A percentile compares a stretch with the other conserved stretches of the same genome.
phyloP scores from a whole-genome alignment of 64 coral and sea anemone species.

The Exaiptasia diaphana region DNA sequence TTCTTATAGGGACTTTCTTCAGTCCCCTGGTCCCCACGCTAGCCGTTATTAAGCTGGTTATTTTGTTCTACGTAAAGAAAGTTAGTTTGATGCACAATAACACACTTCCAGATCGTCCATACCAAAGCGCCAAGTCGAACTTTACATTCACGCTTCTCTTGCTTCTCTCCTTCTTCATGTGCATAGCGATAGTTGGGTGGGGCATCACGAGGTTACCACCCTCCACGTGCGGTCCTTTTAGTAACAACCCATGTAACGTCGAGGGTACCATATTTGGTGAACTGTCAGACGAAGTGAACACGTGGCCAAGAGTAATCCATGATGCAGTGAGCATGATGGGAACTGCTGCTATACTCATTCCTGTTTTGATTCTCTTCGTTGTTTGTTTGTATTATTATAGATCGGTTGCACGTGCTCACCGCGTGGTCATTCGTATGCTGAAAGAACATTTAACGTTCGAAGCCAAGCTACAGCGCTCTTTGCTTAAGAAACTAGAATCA shows the following conservation, averaged over 20 bases:
- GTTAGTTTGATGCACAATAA: constrained; percentile 77
- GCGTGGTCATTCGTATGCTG: constrained; percentile 2
- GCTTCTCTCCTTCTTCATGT: constrained; percentile 74
- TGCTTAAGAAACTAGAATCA: constrained; percentile 3
- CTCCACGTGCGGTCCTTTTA: constrained; percentile 75
- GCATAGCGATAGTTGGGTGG: constrained; percentile 66
- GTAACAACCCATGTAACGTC: constrained; percentile 47
- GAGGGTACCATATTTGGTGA: constrained; percentile 56
- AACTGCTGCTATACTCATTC: constrained; percentile 70
- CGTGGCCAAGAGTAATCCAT: constrained; percentile 57
- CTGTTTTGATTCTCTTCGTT: constrained; percentile 32
- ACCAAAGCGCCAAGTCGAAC: constrained; percentile 71
- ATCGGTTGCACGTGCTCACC: constrained; percentile 23
- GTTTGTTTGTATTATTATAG: constrained; percentile 37
- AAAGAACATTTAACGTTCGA: constrained; percentile 47
- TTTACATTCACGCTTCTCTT: constrained; percentile 77
- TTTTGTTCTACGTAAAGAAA: constrained; percentile 89
- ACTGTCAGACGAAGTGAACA: constrained; percentile 34
- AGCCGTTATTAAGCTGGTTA: constrained; percentile 60
- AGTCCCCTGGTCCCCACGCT: constrained; percentile 67
- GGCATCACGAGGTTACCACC: constrained; percentile 65
- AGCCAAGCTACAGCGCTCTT: background rate
- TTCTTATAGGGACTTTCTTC: constrained; percentile 80
- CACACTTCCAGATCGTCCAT: constrained; percentile 63
- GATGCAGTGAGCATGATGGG: constrained; percentile 47